Evolutionary conservation across 2,113 vertebrate species (phyloP), one percentile per base, ranked within the genome.

Genomic region (Rhipidura dahli): DNA sequence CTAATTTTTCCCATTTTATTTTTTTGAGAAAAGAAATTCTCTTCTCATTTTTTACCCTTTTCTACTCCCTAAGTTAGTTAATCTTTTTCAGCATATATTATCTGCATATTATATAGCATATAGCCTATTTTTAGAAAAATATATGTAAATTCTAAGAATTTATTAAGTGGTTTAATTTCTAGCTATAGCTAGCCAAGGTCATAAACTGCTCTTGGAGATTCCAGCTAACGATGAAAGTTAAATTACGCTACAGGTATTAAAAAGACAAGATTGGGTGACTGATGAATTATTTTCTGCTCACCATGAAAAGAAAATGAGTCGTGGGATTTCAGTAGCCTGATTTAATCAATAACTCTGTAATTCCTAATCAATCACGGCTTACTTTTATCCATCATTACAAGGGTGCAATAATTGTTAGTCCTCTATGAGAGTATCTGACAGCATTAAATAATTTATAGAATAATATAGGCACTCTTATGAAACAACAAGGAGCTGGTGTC

Each of bases 251-350:
- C 53, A 93, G 56, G n/a, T 89, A 78, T 44, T 94, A 56, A 96
- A 92, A 88, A 42, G 86, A 86, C 75, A 91, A 33, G 31, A 65
- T 64, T 93, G 33, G 39, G 77, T 1, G 0, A 86, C 91, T 87
- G 66, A 91, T 70, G 85, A 93, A 84, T 93, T 90, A 78, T 89
- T 94, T 96, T 94, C 59, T 92, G 69, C 80, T 49, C 75, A 65
- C 30, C 9, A 13, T 91, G 57, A 90, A 93, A 91, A 94, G 89
- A 94, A 94, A 94, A 90, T 28, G 21, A 68, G 59, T 89, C n/a
- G 39, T 30, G 75, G 27, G 42, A 73, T 92, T 90, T 86, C 44
- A 89, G 63, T 45, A 72, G 39, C 53, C 61, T 77, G 81, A 89
- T 83, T 95, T 86, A 88, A 85, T 96, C 73, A 94, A 76, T 87